Percentiles rank a stretch among this genome's conserved stretches.
Conservation (phyloP, 1,140 invertebrate species). For the Pinna nobilis region DNA sequence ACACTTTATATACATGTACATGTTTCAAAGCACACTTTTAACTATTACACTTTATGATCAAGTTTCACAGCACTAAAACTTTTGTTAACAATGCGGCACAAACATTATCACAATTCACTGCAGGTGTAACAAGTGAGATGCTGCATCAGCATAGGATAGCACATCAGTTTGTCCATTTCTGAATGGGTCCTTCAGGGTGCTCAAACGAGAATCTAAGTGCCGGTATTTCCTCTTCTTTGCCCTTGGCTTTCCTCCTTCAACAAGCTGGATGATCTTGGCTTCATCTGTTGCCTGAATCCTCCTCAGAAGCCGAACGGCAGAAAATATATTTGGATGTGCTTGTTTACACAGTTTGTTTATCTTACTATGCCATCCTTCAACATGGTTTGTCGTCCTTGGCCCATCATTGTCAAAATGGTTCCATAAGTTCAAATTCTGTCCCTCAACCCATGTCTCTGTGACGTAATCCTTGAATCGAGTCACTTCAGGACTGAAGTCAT, state of each 20-base stretch:
- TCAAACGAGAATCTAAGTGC: background rate
- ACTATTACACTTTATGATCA: too few relatives aligned
- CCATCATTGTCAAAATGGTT: conserved; percentile 28
- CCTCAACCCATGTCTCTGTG: conserved; percentile 11
- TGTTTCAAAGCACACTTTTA: too few relatives aligned
- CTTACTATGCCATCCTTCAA: conserved; percentile 29
- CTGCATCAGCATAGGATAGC: background rate
- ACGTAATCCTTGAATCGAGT: conserved; percentile 22
- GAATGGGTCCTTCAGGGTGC: background rate
- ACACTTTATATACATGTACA: too few relatives aligned
- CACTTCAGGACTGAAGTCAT: too few relatives aligned
- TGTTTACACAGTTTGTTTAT: conserved; percentile 13
- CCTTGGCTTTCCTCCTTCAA: too few relatives aligned
- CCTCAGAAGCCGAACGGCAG: background rate
- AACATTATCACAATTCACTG: too few relatives aligned
- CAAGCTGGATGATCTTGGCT: too few relatives aligned
- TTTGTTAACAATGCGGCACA: too few relatives aligned
- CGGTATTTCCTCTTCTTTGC: background rate
- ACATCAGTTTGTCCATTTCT: background rate
- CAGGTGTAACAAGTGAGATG: background rate
- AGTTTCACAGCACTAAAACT: too few relatives aligned
- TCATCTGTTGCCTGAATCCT: conserved; percentile 5
- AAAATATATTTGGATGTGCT: conserved; percentile 1
- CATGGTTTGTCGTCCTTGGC: conserved; percentile 20
- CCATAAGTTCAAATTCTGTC: conserved; percentile 3